Conservation (phyloP, 2,888 invertebrate genomes). For the Blera fallax region DNA sequence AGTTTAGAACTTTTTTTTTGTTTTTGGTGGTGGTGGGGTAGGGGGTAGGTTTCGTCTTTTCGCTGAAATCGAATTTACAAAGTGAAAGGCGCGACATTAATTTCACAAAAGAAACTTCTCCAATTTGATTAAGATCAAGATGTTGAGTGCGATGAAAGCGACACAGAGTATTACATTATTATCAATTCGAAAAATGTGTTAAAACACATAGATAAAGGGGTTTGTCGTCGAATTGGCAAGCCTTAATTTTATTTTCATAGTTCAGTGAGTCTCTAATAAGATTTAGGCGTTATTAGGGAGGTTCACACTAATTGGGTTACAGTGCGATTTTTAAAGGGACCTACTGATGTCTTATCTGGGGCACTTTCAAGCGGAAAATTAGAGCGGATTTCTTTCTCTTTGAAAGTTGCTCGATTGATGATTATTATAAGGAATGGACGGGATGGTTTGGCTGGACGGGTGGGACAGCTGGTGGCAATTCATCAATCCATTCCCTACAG, state of each 20-base stretch:
- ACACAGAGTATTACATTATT: slow-evolving; percentile 45
- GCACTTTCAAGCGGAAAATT: slow-evolving; percentile 6
- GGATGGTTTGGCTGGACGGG: not conserved
- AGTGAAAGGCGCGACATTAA: slow-evolving; percentile 35
- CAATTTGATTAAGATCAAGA: slow-evolving; percentile 66
- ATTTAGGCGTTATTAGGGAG: slow-evolving; percentile 22
- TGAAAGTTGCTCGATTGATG: not conserved
- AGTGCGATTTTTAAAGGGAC: not conserved
- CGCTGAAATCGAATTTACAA: slow-evolving; percentile 53
- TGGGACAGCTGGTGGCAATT: not conserved
- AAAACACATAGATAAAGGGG: slow-evolving; percentile 40
- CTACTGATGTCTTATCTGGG: not conserved
- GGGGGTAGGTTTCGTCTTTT: not conserved
- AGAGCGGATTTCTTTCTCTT: not conserved
- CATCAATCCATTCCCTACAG: not conserved
- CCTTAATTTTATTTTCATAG: slow-evolving; percentile 47
- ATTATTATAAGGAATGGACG: not conserved
- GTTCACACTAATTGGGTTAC: slow-evolving; percentile 36
- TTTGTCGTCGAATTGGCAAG: slow-evolving; percentile 39
- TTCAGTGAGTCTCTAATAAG: slow-evolving; percentile 47
- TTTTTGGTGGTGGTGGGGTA: too few relatives aligned
- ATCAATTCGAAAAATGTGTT: slow-evolving; percentile 45
- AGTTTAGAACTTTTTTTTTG: slow-evolving; percentile 38
- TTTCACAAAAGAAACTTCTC: slow-evolving; percentile 58
- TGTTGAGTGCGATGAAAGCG: slow-evolving; percentile 38